Conservation (phyloP, 2,797 vertebrate species). For the Phylloscopus collybita region DNA sequence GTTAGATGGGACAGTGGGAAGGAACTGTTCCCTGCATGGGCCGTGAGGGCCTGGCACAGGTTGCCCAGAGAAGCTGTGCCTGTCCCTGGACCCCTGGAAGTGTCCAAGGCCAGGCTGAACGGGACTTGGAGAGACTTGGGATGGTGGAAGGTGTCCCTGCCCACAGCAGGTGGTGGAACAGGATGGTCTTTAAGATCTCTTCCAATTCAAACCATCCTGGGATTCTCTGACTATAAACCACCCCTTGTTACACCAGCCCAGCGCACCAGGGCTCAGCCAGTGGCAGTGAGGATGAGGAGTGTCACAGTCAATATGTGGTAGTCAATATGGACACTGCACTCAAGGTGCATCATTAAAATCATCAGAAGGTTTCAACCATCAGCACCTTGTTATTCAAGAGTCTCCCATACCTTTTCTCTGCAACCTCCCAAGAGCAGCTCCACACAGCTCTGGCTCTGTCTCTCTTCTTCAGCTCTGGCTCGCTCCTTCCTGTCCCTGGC, state of each 20-base stretch:
- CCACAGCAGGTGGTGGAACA: accelerated
- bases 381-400: too few relatives aligned
- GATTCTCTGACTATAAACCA: too few relatives aligned
- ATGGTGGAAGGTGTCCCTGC: accelerated
- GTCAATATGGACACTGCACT: too few relatives aligned
- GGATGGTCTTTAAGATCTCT: too few relatives aligned
- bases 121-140: accelerated
- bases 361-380: too few relatives aligned
- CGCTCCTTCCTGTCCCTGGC: too few relatives aligned
- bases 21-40: accelerated
- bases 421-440: too few relatives aligned
- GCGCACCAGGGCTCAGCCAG: accelerated
- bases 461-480: too few relatives aligned
- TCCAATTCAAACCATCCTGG: background rate
- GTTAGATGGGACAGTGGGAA: accelerated
- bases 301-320: too few relatives aligned
- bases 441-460: too few relatives aligned
- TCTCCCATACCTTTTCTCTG: too few relatives aligned
- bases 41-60: accelerated
- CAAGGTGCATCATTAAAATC: too few relatives aligned
- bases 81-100: background rate
- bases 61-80: background rate
- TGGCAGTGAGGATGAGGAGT: background rate
- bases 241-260: accelerated
- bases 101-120: accelerated